phyloP scores from a whole-genome alignment of 2,888 invertebrate species.

The Papilio elwesi region DNA sequence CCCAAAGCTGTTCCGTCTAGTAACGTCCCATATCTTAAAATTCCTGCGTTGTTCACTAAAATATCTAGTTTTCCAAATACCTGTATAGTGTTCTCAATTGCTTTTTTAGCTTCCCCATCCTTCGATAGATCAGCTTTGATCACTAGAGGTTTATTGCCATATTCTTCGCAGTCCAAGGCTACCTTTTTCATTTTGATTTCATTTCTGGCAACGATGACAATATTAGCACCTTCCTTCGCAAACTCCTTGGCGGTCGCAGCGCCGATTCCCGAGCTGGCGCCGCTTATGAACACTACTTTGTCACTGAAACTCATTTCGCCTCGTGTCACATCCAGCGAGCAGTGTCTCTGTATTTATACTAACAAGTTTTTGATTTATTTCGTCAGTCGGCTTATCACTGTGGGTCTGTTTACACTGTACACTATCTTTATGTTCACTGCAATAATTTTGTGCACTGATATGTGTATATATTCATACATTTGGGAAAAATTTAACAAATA shows the following conservation, averaged over 20 bases:
- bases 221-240: background rate
- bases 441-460: background rate
- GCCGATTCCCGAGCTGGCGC: constrained; percentile 5
- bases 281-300: constrained; percentile 5
- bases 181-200: constrained; percentile 10
- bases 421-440: background rate
- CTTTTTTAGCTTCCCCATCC: background rate
- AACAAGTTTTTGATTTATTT: background rate
- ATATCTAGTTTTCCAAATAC: constrained; percentile 1
- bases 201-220: constrained; percentile 11
- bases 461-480: background rate
- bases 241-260: constrained; percentile 4
- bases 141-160: background rate
- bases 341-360: background rate
- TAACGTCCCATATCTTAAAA: background rate
- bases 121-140: constrained; percentile 1
- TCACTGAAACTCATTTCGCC: background rate
- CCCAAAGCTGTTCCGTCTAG: background rate
- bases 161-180: background rate
- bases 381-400: background rate
- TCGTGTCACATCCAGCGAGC: background rate
- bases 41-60: constrained; percentile 7
- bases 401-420: background rate
- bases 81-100: background rate
- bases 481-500: background rate